A percentile compares a stretch with the other conserved stretches of the same genome.
Conservation (phyloP, 2,797 vertebrate species). For the Rachycentron canadum region DNA sequence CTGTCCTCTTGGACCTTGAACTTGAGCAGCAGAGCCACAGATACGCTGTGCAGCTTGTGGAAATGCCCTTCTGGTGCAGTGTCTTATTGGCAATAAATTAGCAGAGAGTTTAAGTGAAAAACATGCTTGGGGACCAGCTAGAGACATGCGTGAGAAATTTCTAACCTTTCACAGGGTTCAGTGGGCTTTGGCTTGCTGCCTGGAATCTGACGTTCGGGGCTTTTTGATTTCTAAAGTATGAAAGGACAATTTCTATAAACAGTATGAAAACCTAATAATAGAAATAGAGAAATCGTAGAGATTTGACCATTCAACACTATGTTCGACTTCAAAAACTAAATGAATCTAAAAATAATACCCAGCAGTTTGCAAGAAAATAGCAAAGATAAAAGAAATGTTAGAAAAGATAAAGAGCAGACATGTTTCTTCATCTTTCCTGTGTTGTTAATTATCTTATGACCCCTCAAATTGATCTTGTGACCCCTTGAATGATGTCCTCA, state of each 20-base stretch:
- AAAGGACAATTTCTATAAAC: constrained; percentile 43
- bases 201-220: constrained; percentile 70
- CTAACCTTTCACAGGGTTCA: constrained; percentile 89
- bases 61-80: constrained; percentile 24
- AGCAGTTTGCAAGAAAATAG: not conserved
- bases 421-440: not conserved
- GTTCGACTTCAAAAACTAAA: not conserved
- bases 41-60: constrained; percentile 15
- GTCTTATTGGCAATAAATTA: constrained; percentile 40
- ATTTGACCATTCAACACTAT: not conserved
- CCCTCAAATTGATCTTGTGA: not conserved
- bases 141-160: constrained; percentile 89
- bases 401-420: not conserved
- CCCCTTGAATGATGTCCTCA: not conserved
- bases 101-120: constrained; percentile 30
- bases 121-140: constrained; percentile 43
- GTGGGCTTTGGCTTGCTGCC: constrained; percentile 86
- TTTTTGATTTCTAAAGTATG: constrained; percentile 46
- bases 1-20: not conserved
- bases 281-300: not conserved
- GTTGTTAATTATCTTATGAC: not conserved
- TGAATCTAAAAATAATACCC: not conserved
- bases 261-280: constrained; percentile 9
- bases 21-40: not conserved
- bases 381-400: not conserved